Evolutionary conservation across 2,797 vertebrate species (phyloP).

Genomic region (Enteromius thamalakanensis): DNA sequence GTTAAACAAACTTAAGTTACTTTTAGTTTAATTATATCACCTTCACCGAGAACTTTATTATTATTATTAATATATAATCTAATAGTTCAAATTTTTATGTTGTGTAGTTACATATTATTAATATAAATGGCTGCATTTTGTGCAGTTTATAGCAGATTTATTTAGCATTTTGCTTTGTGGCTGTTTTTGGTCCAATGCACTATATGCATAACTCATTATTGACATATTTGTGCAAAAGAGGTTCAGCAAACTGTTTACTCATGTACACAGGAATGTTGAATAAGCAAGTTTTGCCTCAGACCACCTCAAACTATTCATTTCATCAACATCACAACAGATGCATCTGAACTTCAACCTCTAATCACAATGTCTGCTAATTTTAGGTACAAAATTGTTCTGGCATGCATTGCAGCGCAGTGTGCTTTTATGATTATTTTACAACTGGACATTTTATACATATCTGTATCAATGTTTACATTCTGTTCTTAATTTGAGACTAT

Average conservation of each 20-base stretch:
- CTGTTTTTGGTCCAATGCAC: not conserved
- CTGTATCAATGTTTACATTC: conserved; percentile 25
- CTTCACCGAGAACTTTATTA: not conserved
- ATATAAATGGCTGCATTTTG: not conserved
- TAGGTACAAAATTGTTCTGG: conserved; percentile 36
- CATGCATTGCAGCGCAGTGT: not conserved
- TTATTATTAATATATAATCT: not conserved
- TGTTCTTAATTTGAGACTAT: not conserved
- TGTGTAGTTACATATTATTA: not conserved
- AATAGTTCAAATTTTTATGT: not conserved
- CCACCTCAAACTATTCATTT: conserved; percentile 41
- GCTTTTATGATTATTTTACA: conserved; percentile 22
- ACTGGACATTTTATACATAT: conserved; percentile 10
- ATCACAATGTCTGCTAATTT: conserved; percentile 49
- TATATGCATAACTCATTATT: not conserved
- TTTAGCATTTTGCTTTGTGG: not conserved
- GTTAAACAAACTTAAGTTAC: not conserved
- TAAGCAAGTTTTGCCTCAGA: conserved; percentile 37
- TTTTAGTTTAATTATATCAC: not conserved
- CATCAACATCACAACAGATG: conserved; percentile 42
- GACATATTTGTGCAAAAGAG: not conserved
- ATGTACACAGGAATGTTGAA: conserved; percentile 1
- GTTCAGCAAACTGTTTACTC: not conserved
- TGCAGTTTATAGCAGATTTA: too few relatives aligned
- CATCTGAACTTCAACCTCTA: conserved; percentile 43